A percentile compares a stretch with the other conserved stretches of the same genome.
phyloP scores from a whole-genome alignment of 2,113 vertebrate species.

The Epinephelus fuscoguttatus region DNA sequence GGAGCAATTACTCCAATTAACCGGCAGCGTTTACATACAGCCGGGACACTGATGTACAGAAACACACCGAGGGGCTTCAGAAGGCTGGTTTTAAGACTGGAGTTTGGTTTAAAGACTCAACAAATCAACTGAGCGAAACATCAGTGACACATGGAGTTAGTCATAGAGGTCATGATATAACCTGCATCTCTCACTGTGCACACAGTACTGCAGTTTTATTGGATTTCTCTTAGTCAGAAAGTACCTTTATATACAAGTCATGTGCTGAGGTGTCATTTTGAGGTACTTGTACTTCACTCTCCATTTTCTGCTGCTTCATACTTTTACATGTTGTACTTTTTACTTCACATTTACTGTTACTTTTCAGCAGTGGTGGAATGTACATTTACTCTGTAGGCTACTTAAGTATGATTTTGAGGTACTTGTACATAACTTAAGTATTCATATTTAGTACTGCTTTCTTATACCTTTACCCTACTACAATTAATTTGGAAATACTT shows the following conservation, averaged over 20 bases:
- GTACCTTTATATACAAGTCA: neutral
- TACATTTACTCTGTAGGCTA: too few relatives aligned
- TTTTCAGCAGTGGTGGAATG: too few relatives aligned
- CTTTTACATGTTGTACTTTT: too few relatives aligned
- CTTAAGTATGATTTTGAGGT: neutral
- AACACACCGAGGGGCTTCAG: too few relatives aligned
- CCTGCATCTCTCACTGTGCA: too few relatives aligned
- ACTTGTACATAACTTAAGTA: neutral
- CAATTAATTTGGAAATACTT: neutral
- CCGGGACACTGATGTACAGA: neutral
- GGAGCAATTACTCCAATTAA: conserved; percentile 64
- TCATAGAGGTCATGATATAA: conserved; percentile 16
- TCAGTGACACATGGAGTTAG: conserved; percentile 27
- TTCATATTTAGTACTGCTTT: neutral
- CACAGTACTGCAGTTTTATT: neutral
- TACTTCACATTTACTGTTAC: too few relatives aligned
- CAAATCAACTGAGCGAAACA: neutral
- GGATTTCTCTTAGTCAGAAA: neutral
- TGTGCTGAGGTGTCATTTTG: neutral
- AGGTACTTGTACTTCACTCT: neutral
- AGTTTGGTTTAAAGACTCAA: neutral
- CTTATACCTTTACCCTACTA: neutral
- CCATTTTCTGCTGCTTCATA: too few relatives aligned
- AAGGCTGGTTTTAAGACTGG: too few relatives aligned
- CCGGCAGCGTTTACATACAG: neutral